Evolutionary conservation across 2,797 vertebrate genomes (phyloP).

Genomic region (Rhinophrynus dorsalis): DNA sequence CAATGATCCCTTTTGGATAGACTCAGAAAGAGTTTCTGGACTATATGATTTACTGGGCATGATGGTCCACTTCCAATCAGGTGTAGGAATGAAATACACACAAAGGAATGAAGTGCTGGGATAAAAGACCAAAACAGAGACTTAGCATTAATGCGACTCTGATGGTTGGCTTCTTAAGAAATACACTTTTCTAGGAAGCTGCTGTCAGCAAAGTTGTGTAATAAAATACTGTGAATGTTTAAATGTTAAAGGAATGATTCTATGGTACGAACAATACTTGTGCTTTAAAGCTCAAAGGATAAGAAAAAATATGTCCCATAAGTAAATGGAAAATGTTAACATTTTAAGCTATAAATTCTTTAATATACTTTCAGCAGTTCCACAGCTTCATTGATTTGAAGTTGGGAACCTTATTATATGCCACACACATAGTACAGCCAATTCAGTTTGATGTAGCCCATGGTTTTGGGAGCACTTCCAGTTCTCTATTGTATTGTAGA

Average conservation of each 20-base stretch:
- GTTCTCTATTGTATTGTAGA: background rate
- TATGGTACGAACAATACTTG: too few species aligned
- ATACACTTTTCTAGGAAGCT: constrained; percentile 3
- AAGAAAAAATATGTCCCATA: too few species aligned
- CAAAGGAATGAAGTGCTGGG: background rate
- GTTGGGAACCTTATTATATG: background rate
- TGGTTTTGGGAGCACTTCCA: constrained; percentile 28
- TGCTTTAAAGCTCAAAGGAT: too few species aligned
- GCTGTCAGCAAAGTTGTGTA: constrained; percentile 14
- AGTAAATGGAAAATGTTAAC: background rate
- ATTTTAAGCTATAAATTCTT: background rate
- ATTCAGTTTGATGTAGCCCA: constrained; percentile 9
- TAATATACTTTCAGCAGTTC: background rate
- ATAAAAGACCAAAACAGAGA: constrained; percentile 3
- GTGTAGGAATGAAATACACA: background rate
- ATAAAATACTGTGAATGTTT: background rate
- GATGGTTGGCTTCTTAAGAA: constrained; percentile 8
- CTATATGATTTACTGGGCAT: background rate
- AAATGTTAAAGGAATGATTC: too few species aligned
- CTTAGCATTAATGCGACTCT: background rate
- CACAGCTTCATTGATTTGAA: background rate
- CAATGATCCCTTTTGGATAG: too few species aligned
- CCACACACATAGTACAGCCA: background rate
- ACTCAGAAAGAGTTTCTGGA: too few species aligned
- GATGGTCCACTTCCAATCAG: background rate